Evolutionary conservation across 2,113 vertebrate species (phyloP).

Genomic region (Mustelus asterias): DNA sequence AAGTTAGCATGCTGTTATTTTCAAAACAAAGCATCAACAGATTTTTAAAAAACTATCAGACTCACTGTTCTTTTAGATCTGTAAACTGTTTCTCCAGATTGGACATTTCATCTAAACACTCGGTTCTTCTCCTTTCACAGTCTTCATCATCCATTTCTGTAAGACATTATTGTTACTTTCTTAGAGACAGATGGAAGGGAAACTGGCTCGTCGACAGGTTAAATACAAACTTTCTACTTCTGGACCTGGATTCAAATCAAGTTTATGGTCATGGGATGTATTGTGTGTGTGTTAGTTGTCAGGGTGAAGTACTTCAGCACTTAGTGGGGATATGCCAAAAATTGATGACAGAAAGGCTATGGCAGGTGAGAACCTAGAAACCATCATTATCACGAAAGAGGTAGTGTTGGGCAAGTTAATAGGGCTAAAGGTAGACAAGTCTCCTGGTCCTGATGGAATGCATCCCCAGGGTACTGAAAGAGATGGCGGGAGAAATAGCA

Average conservation of each 20-base stretch:
- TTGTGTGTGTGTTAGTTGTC: not conserved
- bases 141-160: constrained; percentile 98
- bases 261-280: not conserved
- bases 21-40: not conserved
- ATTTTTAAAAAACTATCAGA: constrained; percentile 38
- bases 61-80: constrained; percentile 98
- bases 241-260: not conserved
- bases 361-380: too few species aligned
- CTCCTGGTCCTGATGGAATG: too few species aligned
- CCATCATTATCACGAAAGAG: too few species aligned
- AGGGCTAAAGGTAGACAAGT: too few species aligned
- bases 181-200: not conserved
- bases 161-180: constrained; percentile 38
- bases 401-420: too few species aligned
- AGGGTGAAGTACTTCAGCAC: not conserved
- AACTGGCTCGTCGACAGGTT: not conserved
- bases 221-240: not conserved
- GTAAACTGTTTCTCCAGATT: constrained; percentile 98
- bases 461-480: too few species aligned
- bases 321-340: not conserved
- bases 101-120: constrained; percentile 98
- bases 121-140: constrained; percentile 95
- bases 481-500: too few species aligned
- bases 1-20: not conserved
- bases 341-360: too few species aligned